Conservation (phyloP, 2,888 invertebrate species). For the Zootermopsis nevadensis region DNA sequence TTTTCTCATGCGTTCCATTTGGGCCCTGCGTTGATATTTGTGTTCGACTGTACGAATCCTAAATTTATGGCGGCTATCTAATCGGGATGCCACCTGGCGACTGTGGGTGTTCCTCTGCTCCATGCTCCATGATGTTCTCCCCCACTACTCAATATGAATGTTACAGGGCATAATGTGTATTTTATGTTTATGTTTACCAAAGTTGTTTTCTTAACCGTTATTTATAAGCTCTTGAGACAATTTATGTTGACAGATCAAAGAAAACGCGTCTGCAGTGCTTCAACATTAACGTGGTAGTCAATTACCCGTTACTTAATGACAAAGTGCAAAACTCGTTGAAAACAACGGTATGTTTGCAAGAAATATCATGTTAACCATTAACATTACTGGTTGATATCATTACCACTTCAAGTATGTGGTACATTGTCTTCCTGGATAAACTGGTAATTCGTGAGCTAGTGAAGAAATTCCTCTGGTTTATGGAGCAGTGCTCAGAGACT, state of each 20-base stretch:
- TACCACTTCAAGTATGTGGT: too few relatives aligned
- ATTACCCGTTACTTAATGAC: too few relatives aligned
- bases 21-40: not conserved
- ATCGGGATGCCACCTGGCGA: not conserved
- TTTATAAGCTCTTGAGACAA: slow-evolving; percentile 10
- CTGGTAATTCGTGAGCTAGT: too few relatives aligned
- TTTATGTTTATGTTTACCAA: slow-evolving; percentile 3
- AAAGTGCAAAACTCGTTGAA: too few relatives aligned
- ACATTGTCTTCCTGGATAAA: too few relatives aligned
- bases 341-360: too few relatives aligned
- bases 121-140: not conserved
- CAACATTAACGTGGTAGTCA: not conserved
- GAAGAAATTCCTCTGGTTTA: too few relatives aligned
- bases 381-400: too few relatives aligned
- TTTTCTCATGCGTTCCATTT: too few relatives aligned
- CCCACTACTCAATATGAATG: not conserved
- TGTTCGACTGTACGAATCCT: not conserved
- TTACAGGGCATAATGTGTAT: not conserved
- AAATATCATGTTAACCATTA: too few relatives aligned
- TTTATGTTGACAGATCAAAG: slow-evolving; percentile 1
- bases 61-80: slow-evolving; percentile 10
- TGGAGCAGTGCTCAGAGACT: too few relatives aligned
- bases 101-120: slow-evolving; percentile 11
- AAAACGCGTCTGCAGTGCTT: not conserved
- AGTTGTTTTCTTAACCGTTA: not conserved